Evolutionary conservation across 2,113 vertebrate species (phyloP).

Genomic region (Barnardius zonarius): DNA sequence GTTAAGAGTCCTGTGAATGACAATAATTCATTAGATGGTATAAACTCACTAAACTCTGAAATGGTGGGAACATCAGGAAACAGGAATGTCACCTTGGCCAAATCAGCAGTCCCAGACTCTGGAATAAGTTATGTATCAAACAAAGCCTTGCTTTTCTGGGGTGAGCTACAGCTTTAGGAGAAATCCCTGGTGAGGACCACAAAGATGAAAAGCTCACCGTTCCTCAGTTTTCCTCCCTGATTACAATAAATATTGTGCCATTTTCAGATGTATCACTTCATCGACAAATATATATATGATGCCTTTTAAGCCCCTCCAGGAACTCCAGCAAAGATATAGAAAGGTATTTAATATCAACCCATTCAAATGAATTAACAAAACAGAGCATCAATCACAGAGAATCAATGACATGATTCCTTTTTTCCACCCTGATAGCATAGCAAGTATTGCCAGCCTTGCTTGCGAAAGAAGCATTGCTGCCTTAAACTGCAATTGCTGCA

Average conservation of each 20-base stretch:
- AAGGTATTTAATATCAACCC: background rate
- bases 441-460: background rate
- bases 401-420: background rate
- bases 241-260: rapidly evolving
- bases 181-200: background rate
- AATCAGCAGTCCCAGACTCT: background rate
- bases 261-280: background rate
- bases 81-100: background rate
- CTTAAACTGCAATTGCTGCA: background rate
- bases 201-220: background rate
- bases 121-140: rapidly evolving
- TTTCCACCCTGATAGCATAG: background rate
- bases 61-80: background rate
- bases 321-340: background rate
- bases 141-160: background rate
- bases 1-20: background rate
- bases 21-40: background rate
- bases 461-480: background rate
- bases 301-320: background rate
- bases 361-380: rapidly evolving
- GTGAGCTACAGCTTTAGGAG: background rate
- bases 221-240: background rate
- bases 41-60: background rate
- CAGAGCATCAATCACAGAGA: background rate
- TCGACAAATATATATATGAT: rapidly evolving